Percentiles rank a stretch among this genome's conserved stretches.
Evolutionary conservation across 2,113 vertebrate species (phyloP).

Genomic region (Gymnorhina tibicen): DNA sequence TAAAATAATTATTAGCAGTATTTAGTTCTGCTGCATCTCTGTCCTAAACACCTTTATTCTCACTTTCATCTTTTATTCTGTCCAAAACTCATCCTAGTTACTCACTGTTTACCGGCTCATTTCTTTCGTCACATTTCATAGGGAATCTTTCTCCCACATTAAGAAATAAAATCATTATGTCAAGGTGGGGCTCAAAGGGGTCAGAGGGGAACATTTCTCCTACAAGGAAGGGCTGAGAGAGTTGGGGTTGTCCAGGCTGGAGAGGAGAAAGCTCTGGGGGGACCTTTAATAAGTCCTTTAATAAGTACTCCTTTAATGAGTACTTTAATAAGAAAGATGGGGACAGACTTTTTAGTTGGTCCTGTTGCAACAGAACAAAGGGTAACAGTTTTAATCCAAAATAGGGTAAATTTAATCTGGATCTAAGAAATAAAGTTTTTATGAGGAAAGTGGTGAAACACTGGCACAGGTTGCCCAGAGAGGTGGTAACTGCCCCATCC

Average conservation of each 20-base stretch:
- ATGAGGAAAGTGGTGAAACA: accelerated
- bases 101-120: not conserved
- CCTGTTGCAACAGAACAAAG: not conserved
- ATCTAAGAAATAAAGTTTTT: not conserved
- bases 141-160: not conserved
- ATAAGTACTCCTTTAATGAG: not conserved
- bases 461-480: not conserved
- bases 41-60: not conserved
- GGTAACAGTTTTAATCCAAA: not conserved
- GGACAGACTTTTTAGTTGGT: not conserved
- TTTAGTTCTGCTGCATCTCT: not conserved
- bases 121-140: not conserved
- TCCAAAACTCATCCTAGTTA: not conserved
- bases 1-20: not conserved
- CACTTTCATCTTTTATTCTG: not conserved
- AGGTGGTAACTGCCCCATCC: too few species aligned
- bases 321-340: not conserved
- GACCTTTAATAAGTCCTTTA: not conserved
- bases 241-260: not conserved
- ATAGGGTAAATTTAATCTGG: not conserved
- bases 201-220: not conserved
- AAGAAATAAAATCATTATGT: not conserved
- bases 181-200: not conserved
- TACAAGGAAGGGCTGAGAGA: not conserved
- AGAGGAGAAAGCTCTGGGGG: not conserved